phyloP scores from a whole-genome alignment of 2,888 invertebrate species.

The Buathra laborator region DNA sequence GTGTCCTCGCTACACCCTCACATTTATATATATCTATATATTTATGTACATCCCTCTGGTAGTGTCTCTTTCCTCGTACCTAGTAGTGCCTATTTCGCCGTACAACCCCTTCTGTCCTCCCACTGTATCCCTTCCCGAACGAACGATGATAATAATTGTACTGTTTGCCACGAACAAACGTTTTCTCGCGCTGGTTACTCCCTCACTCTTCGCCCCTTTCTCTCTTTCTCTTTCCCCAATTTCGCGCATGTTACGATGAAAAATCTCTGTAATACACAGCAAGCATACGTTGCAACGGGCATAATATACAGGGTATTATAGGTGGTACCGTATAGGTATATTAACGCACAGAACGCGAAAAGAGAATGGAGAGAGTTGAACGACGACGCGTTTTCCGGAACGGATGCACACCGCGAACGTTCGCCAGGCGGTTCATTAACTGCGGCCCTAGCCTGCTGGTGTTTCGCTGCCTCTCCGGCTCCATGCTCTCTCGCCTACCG shows the following conservation, averaged over 20 bases:
- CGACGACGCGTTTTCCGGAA: conserved; percentile 66
- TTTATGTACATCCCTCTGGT: background rate
- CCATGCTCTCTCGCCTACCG: conserved; percentile 38
- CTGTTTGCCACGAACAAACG: conserved; percentile 65
- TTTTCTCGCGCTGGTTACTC: conserved; percentile 44
- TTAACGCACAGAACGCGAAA: background rate
- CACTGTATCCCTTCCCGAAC: conserved; percentile 11
- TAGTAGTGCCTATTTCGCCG: conserved; percentile 3
- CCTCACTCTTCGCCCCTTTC: background rate
- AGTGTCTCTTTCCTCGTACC: conserved; percentile 19
- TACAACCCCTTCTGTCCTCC: conserved; percentile 6
- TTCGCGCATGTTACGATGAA: conserved; percentile 48
- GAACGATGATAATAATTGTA: conserved; percentile 64
- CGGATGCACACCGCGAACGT: conserved; percentile 66
- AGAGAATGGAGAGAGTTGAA: conserved; percentile 38
- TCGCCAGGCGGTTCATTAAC: conserved; percentile 67
- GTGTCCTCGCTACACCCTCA: background rate
- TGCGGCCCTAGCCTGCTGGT: conserved; percentile 37
- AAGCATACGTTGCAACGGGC: conserved; percentile 36
- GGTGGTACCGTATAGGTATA: background rate
- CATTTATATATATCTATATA: background rate
- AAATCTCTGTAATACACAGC: conserved; percentile 61
- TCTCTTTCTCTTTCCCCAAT: conserved; percentile 15
- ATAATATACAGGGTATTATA: conserved; percentile 23
- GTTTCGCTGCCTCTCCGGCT: conserved; percentile 1